These are phyloP conservation scores for Catalaphyllia jardinei DNA, from an alignment of 64 coral and sea anemone species.

Conservation along the genomic window DNA sequence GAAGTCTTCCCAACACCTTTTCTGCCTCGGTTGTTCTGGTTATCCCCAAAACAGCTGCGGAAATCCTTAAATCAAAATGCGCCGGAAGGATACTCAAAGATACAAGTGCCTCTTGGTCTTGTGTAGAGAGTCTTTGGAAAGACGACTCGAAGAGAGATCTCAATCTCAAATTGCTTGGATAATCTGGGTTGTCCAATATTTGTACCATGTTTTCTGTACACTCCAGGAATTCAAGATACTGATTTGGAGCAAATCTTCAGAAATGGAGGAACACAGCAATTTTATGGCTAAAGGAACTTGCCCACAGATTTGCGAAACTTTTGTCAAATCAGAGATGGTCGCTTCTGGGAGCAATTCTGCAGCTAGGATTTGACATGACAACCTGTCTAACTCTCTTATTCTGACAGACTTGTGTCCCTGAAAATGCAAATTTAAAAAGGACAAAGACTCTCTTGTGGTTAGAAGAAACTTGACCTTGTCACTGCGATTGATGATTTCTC, in stretches of 20 bases:
- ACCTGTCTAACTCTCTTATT: not conserved
- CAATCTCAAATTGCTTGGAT: too few relatives aligned
- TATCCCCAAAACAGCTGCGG: too few relatives aligned
- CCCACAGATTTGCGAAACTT: not conserved
- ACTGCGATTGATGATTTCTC: not conserved
- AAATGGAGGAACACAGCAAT: too few relatives aligned
- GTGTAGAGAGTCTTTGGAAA: too few relatives aligned
- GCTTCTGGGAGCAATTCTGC: not conserved
- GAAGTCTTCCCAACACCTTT: constrained; percentile 16
- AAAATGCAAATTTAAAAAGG: not conserved
- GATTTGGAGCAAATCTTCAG: not conserved
- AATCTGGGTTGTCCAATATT: too few relatives aligned
- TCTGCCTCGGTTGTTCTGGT: not conserved
- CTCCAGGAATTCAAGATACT: not conserved
- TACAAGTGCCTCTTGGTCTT: too few relatives aligned
- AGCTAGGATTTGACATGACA: not conserved
- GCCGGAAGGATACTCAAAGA: too few relatives aligned
- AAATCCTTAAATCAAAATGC: too few relatives aligned
- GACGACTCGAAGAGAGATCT: too few relatives aligned
- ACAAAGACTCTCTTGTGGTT: not conserved
- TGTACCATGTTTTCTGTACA: too few relatives aligned
- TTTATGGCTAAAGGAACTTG: too few relatives aligned
- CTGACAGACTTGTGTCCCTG: not conserved
- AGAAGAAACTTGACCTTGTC: not conserved
- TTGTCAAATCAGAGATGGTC: not conserved